Conservation (phyloP, 2,113 vertebrate species). For the Xiphorhynchus elegans region DNA sequence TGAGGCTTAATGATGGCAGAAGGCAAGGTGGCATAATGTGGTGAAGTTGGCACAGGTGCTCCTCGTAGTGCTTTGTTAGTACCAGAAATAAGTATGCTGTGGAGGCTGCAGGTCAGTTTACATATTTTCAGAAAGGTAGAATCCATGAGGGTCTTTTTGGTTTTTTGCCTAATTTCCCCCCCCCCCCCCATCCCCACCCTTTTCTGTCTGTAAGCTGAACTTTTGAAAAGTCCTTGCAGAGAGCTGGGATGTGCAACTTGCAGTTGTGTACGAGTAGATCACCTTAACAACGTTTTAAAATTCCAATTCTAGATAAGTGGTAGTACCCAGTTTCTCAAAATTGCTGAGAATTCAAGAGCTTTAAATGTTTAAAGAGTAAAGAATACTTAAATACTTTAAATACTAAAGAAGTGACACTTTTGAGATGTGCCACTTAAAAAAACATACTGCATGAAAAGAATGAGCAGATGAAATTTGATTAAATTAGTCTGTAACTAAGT, state of each 20-base stretch:
- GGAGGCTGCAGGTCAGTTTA: not conserved
- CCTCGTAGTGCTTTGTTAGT: not conserved
- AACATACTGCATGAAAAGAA: not conserved
- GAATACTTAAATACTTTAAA: not conserved
- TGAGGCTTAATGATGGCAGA: not conserved
- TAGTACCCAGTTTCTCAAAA: not conserved
- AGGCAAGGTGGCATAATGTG: not conserved
- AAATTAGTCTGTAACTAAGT: not conserved
- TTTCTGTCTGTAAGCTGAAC: not conserved
- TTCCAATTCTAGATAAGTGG: not conserved
- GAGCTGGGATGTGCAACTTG: not conserved
- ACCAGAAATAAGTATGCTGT: not conserved
- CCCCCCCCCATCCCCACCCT: not conserved
- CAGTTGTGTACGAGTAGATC: not conserved
- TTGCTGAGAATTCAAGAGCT: not conserved
- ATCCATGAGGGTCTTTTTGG: rapidly evolving
- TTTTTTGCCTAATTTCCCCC: not conserved
- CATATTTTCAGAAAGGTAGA: not conserved
- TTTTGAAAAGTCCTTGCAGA: not conserved
- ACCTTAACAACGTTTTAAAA: not conserved
- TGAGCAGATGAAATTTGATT: not conserved
- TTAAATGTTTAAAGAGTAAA: not conserved
- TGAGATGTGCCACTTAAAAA: not conserved
- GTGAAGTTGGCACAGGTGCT: not conserved
- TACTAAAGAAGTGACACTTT: not conserved